Base-by-base conservation (phyloP, 2,113 vertebrate species). In the Noturus placidus region DNA sequence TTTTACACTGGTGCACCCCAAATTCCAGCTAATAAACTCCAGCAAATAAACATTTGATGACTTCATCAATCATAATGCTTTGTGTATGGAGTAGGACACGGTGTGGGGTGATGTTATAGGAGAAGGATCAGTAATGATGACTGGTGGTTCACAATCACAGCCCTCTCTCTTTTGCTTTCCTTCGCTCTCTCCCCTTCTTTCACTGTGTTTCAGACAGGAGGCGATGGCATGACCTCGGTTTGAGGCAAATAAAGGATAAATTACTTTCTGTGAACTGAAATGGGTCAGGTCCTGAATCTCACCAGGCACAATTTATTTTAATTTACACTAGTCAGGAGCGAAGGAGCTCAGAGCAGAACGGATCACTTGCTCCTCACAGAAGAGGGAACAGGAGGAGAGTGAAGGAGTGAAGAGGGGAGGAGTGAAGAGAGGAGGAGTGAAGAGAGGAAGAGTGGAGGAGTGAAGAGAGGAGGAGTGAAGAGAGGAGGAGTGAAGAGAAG, bases 181-280 rank as follows among this genome's bases (percentile, higher is more conserved):
- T 20, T 15, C 20, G 27, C 20, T 46, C 10, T 42, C 20, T 15
- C 72, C 27, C 42, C 3, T 10, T 27, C 72, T n/a, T 4, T 52
- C 25, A 7, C 42, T n/a, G 10, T n/a, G 50, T 54, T 1, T 54
- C 76, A 79, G 76, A 54, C 76, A 79, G 50, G 50, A 54, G 30
- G 76, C 20, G 76, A 54, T 79, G 46, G 50, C 50, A 0, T 56
- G 50, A 80, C 77, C 77, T 56, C 30, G 0, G 76, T 78, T 78
- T 14, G 46, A 54, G 27, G 6, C 52, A 56, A 80, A 80, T 80
- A 80, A 56, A 33, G 52, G 52, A 80, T 80, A 57, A 80, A 80
- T 80, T 30, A 80, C 52, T 57, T 80, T 80, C 50, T 20, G 30
- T 56, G 77, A 80, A 80, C n/a, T 57, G 35, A 57, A 80, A 80